Conservation (phyloP, 1,140 invertebrate species). For the Brachionus rubens region DNA sequence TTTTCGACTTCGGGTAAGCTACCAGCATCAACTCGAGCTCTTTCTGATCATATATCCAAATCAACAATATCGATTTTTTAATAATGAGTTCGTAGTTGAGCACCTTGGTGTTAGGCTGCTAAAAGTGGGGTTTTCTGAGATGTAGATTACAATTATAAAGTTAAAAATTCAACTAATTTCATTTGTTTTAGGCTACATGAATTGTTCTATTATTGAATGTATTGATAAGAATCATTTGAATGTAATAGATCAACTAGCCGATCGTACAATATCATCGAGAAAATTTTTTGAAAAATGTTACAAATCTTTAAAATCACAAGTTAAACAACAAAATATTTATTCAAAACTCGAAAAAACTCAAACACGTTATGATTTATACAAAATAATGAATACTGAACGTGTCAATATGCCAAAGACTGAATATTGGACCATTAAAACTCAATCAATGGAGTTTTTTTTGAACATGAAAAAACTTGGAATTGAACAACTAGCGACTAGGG, state of each 20-base stretch:
- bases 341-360: background rate
- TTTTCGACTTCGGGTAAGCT: too few species aligned
- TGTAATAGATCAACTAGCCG: background rate
- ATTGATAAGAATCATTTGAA: background rate
- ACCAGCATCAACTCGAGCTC: too few species aligned
- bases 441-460: background rate
- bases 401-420: background rate
- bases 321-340: background rate
- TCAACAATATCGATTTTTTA: too few species aligned
- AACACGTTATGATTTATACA: background rate
- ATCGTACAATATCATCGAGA: background rate
- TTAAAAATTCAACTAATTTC: background rate
- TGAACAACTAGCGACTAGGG: background rate
- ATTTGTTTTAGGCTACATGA: background rate
- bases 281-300: conserved; percentile 38
- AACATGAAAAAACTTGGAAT: conserved; percentile 31
- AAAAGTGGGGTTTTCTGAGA: too few species aligned
- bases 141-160: background rate
- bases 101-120: too few species aligned
- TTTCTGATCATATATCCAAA: too few species aligned
- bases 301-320: background rate
- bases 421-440: conserved; percentile 16
- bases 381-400: background rate
- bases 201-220: conserved; percentile 25
- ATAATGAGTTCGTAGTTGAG: too few species aligned